Conservation (phyloP, 2,888 invertebrate genomes). For the Drosophila bunnanda region DNA sequence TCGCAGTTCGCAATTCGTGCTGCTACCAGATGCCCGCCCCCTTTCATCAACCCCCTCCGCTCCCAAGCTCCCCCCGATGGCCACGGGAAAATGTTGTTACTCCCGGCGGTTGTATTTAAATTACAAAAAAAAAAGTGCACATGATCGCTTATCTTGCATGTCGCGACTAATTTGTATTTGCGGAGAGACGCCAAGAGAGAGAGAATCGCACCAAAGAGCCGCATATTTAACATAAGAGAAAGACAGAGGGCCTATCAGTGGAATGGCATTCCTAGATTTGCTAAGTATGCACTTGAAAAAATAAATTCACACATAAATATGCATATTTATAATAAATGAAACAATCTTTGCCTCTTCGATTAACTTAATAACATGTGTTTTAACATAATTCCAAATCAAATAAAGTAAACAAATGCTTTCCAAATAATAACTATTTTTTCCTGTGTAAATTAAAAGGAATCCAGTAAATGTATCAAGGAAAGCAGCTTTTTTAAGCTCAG, state of each 20-base stretch:
- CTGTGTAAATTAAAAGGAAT: neutral
- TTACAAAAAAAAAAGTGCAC: slow-evolving; percentile 34
- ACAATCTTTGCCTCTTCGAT: neutral
- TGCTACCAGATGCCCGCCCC: slow-evolving; percentile 3
- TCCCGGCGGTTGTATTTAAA: slow-evolving; percentile 29
- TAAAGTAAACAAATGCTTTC: neutral
- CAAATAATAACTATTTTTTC: neutral
- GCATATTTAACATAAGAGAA: slow-evolving; percentile 1
- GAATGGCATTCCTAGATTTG: slow-evolving; percentile 25
- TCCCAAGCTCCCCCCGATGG: neutral
- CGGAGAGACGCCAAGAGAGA: slow-evolving; percentile 26
- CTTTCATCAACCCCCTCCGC: slow-evolving; percentile 6
- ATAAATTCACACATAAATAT: neutral
- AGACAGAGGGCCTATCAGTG: slow-evolving; percentile 4
- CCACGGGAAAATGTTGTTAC: slow-evolving; percentile 59
- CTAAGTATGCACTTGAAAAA: slow-evolving; percentile 31
- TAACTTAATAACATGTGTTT: no score
- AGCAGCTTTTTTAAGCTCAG: slow-evolving; percentile 8
- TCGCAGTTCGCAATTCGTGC: slow-evolving; percentile 33
- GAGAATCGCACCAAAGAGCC: neutral
- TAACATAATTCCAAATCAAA: no score
- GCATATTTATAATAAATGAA: neutral
- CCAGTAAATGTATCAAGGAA: slow-evolving; percentile 14
- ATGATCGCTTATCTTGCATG: slow-evolving; percentile 70
- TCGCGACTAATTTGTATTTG: slow-evolving; percentile 67